Evolutionary conservation across 92 coral and sea anemone species (phyloP).

Genomic region (Virgularia gustaviana): DNA sequence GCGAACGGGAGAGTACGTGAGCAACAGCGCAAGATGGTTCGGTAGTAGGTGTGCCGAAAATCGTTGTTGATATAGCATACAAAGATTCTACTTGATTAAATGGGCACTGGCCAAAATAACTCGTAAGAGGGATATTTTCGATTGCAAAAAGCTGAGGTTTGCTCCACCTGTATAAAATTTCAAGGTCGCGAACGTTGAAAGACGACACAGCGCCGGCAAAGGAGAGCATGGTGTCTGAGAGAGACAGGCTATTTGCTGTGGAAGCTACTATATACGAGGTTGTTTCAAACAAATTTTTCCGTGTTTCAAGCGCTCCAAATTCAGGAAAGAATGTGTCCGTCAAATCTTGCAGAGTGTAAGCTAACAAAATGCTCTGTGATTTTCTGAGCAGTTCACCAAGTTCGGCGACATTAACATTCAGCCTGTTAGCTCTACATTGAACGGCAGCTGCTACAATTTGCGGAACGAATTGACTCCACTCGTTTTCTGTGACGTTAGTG

Average conservation of each 20-base stretch:
- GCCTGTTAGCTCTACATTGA: conserved; percentile 18
- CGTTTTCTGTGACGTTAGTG: not conserved
- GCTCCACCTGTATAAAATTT: conserved; percentile 32
- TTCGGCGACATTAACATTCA: conserved; percentile 13
- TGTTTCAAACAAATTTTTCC: conserved; percentile 22
- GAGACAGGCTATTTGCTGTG: not conserved
- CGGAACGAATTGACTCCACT: conserved; percentile 24
- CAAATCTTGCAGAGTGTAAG: conserved; percentile 11
- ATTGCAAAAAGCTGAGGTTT: conserved; percentile 36
- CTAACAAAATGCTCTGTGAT: not conserved
- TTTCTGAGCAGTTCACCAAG: conserved; percentile 32
- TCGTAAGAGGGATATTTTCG: conserved; percentile 21
- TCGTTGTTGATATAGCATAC: not conserved
- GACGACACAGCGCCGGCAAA: not conserved
- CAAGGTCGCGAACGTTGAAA: conserved; percentile 28
- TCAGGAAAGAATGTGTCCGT: conserved; percentile 30
- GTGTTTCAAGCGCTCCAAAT: conserved; percentile 3
- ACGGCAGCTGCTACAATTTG: conserved; percentile 19
- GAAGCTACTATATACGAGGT: not conserved
- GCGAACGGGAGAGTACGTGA: conserved; percentile 25
- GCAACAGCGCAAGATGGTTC: conserved; percentile 27
- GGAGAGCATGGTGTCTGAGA: conserved; percentile 21
- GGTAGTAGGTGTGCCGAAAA: conserved; percentile 15
- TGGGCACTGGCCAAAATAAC: conserved; percentile 21
- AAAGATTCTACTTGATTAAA: conserved; percentile 8